phyloP scores from a whole-genome alignment of 2,113 vertebrate species.

The Heterocephalus glaber region DNA sequence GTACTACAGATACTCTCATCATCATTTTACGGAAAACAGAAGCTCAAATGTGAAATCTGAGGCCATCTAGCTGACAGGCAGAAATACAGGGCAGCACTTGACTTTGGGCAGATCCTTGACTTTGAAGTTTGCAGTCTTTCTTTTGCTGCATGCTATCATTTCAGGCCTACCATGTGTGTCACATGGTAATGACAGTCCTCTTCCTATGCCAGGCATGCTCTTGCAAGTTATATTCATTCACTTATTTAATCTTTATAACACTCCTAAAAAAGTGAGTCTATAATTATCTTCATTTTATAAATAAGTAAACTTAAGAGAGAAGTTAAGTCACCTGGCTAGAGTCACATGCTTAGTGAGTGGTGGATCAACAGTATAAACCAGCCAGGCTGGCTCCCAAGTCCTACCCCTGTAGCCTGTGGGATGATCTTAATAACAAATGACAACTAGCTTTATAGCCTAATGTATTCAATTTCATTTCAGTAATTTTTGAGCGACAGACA shows the following conservation, averaged over 20 bases:
- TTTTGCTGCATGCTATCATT: not conserved
- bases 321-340: not conserved
- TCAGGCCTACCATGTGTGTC: not conserved
- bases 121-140: not conserved
- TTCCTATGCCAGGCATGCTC: not conserved
- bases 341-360: not conserved
- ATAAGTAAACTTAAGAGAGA: not conserved
- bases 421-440: constrained; percentile 34
- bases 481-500: constrained; percentile 20
- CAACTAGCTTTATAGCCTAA: not conserved
- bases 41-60: not conserved
- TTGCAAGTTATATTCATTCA: not conserved
- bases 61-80: not conserved
- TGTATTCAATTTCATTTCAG: constrained; percentile 55
- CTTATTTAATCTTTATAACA: not conserved
- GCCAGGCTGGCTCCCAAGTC: not conserved
- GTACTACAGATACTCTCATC: not conserved
- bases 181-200: not conserved
- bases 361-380: not conserved
- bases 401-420: not conserved
- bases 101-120: too few relatives aligned
- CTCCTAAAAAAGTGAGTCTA: not conserved
- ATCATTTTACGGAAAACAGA: not conserved
- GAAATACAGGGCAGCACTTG: not conserved
- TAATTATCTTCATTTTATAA: not conserved